These are phyloP conservation scores for Nipponacmea schrenckii DNA, from an alignment of 2,888 invertebrate genomes.

Conservation along the genomic window DNA sequence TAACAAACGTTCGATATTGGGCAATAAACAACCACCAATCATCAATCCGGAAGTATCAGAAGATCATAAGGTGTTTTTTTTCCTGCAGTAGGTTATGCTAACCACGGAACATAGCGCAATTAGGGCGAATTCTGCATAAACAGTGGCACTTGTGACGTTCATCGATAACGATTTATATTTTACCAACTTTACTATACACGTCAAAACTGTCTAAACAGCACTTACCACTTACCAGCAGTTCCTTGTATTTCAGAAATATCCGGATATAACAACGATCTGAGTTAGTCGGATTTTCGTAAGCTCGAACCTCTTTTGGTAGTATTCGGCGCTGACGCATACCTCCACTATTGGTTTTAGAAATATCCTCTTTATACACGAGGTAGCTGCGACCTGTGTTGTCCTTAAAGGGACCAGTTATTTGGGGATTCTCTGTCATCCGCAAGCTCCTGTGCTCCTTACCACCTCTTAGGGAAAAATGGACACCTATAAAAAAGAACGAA, in stretches of 20 bases:
- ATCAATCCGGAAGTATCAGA: too few relatives aligned
- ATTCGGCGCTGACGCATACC: neutral
- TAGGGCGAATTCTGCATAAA: too few relatives aligned
- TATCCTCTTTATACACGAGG: neutral
- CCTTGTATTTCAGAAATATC: slow-evolving; percentile 5
- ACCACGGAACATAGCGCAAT: too few relatives aligned
- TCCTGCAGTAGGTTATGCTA: too few relatives aligned
- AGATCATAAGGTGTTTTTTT: too few relatives aligned
- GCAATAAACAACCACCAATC: too few relatives aligned
- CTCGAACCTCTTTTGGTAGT: neutral
- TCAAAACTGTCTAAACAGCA: too few relatives aligned
- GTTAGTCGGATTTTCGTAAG: slow-evolving; percentile 3
- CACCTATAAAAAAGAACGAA: slow-evolving; percentile 1
- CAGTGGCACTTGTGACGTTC: too few relatives aligned
- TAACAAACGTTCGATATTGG: too few relatives aligned
- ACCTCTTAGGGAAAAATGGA: neutral
- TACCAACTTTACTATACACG: too few relatives aligned
- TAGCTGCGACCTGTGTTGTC: neutral
- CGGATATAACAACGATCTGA: slow-evolving; percentile 5
- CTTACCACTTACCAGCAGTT: too few relatives aligned
- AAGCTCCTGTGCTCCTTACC: slow-evolving; percentile 7
- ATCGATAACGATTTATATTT: too few relatives aligned
- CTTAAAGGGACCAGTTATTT: slow-evolving; percentile 7
- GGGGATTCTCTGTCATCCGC: neutral
- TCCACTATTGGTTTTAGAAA: slow-evolving; percentile 3